phyloP scores from a whole-genome alignment of 2,113 vertebrate species.

The Podiceps cristatus region DNA sequence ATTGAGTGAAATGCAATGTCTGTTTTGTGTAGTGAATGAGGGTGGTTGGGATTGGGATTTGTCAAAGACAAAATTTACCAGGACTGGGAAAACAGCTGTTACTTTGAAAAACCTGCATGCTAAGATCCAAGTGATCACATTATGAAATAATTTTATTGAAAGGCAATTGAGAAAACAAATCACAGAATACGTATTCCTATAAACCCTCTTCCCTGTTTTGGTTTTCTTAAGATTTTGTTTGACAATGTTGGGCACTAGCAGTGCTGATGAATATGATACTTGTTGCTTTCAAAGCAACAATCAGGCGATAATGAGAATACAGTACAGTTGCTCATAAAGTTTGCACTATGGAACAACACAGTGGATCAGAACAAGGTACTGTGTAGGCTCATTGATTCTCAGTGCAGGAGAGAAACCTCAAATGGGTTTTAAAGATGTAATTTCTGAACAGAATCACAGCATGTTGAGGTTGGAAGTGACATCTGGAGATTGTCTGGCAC shows the following conservation, averaged over 20 bases:
- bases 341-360: fast-evolving
- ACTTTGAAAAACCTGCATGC: not conserved
- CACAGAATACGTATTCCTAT: not conserved
- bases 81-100: not conserved
- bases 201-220: not conserved
- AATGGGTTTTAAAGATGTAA: not conserved
- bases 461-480: not conserved
- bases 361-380: not conserved
- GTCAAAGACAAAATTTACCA: not conserved
- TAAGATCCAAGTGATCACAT: not conserved
- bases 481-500: not conserved
- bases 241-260: not conserved
- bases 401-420: not conserved
- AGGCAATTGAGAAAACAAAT: not conserved
- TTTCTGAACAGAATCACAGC: not conserved
- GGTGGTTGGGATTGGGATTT: not conserved
- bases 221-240: not conserved
- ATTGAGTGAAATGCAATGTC: not conserved
- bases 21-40: not conserved
- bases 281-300: not conserved
- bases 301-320: not conserved
- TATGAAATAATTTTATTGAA: not conserved
- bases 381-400: not conserved
- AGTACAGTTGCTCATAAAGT: not conserved
- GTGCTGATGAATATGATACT: not conserved